Evolutionary conservation across 1,140 invertebrate species (phyloP), one percentile per base, ranked within the genome.

Genomic region (Macrostomum lignano): DNA sequence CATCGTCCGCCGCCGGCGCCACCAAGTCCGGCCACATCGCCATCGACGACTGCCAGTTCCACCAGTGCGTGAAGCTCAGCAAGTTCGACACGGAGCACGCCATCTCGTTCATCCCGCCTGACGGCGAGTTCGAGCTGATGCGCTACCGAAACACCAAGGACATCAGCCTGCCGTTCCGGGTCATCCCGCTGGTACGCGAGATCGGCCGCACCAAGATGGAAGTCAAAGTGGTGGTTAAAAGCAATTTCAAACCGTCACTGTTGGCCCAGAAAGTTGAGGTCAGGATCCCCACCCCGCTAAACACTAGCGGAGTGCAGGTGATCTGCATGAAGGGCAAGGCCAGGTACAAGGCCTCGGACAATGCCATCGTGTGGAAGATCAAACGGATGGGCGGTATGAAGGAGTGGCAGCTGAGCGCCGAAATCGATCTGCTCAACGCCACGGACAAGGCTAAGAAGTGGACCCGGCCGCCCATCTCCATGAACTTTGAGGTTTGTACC

Each of bases 311-410:
- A 5, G 88, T 96, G 4, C 88, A 96, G 48, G 65, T 98, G 31
- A 93, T 98, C 46, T 96, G 88, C 46, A 70, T 96, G 47, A 98
- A 98, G 55, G 91, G 91, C 4, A 96, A 94, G 52, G 91, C 91
- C 2, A 99, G 98, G 50, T 98, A 99, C 53, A 99, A 99, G 60
- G 78, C 91, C 4, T 91, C 84, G 1, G 91, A 98, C 58, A 98
- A 98, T 60, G 88, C 88, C 17, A 98, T 98, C 47, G 86, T 96
- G 19, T 98, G 91, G 91, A 96, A 96, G 49, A 96, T 99, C 37
- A 98, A 98, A 54, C 68, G 88, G 28, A 96, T 99, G 84, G 86
- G 82, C 3, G 91, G 91, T 9, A 94, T 98, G 86, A 98, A 99
- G 52, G 91, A 99, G 51, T 94, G 86, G 1, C 91, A 99, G 52